Evolutionary conservation across 2,113 vertebrate genomes (phyloP).

Genomic region (Alligator sinensis): DNA sequence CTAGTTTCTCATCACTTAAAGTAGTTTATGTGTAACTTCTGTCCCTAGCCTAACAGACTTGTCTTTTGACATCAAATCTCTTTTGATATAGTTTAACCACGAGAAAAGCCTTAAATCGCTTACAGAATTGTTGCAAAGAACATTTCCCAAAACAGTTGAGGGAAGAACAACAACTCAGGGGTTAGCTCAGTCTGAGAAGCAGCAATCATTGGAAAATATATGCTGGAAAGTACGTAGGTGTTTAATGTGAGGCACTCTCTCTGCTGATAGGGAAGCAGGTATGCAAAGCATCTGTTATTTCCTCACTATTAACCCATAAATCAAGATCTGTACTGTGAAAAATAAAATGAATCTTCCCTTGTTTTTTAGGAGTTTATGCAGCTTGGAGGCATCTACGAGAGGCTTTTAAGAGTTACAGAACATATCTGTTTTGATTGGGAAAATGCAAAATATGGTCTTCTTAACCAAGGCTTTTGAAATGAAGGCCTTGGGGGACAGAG

Average conservation of each 20-base stretch:
- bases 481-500: slow-evolving; percentile 47
- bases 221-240: accelerated
- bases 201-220: accelerated
- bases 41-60: background rate
- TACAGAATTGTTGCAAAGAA: background rate
- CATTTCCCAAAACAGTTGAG: background rate
- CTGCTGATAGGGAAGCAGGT: no score
- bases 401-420: slow-evolving; percentile 35
- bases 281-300: background rate
- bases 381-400: background rate
- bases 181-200: background rate
- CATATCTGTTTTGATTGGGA: slow-evolving; percentile 19
- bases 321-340: background rate
- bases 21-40: no score
- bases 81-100: background rate
- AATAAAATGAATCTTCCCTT: background rate
- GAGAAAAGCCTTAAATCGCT: background rate
- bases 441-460: slow-evolving; percentile 35
- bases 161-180: background rate
- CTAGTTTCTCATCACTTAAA: no score
- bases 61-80: background rate
- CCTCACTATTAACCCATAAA: accelerated
- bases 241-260: accelerated
- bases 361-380: slow-evolving; percentile 32
- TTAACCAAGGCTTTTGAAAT: slow-evolving; percentile 45